A percentile compares a stretch with the other conserved stretches of the same genome.
Conservation (phyloP, 2,888 invertebrate species). For the Athripsodes cinereus region DNA sequence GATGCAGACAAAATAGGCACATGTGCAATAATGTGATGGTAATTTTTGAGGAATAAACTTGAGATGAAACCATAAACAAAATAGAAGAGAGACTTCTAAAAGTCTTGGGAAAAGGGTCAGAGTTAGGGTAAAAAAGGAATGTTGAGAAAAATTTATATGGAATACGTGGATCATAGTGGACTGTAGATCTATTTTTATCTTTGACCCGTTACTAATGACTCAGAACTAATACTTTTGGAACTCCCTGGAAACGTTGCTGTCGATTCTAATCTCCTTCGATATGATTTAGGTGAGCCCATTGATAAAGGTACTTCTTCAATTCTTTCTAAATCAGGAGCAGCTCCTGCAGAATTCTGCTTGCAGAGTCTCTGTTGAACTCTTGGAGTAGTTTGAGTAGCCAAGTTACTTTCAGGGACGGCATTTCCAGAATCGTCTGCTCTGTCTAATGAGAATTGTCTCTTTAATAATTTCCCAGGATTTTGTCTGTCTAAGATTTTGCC, state of each 20-base stretch:
- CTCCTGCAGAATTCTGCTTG: slow-evolving; percentile 58
- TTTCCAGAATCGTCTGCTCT: slow-evolving; percentile 48
- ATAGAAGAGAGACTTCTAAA: neutral
- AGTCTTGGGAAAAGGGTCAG: neutral
- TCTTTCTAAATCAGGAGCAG: slow-evolving; percentile 53
- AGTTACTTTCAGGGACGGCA: slow-evolving; percentile 31
- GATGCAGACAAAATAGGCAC: too few relatives aligned
- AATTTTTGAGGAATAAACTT: too few relatives aligned
- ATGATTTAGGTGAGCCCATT: slow-evolving; percentile 33
- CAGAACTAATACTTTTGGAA: slow-evolving; percentile 25
- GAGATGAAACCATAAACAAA: too few relatives aligned
- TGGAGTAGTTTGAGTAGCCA: slow-evolving; percentile 28
- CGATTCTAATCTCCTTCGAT: slow-evolving; percentile 22
- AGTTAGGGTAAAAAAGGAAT: neutral
- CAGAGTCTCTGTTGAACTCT: slow-evolving; percentile 38
- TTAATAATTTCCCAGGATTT: slow-evolving; percentile 37
- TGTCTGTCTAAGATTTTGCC: slow-evolving; percentile 15
- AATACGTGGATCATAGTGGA: neutral
- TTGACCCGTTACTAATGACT: slow-evolving; percentile 16
- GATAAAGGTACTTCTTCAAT: slow-evolving; percentile 51
- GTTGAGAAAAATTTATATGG: neutral
- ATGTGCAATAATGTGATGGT: too few relatives aligned
- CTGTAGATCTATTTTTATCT: neutral
- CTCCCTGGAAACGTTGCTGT: slow-evolving; percentile 17
- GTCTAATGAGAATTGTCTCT: slow-evolving; percentile 58